Conservation (phyloP, 1,140 invertebrate genomes). For the Antheraea mylitta region DNA sequence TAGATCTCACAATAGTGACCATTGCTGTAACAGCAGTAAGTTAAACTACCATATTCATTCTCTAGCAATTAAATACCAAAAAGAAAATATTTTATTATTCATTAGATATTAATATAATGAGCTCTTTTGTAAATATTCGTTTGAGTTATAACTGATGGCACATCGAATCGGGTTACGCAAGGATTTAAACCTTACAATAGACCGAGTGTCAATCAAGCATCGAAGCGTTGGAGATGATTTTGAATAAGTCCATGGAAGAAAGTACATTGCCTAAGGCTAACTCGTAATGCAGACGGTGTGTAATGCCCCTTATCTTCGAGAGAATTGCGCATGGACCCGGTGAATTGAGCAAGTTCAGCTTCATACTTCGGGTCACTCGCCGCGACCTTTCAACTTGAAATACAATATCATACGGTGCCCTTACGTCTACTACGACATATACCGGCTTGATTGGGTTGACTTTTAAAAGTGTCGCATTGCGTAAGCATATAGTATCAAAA, state of each 20-base stretch:
- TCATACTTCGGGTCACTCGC: constrained; percentile 39
- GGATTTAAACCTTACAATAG: constrained; percentile 55
- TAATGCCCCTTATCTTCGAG: constrained; percentile 32
- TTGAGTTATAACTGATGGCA: constrained; percentile 57
- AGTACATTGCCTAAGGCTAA: constrained; percentile 51
- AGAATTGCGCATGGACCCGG: constrained; percentile 23
- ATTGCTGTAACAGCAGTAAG: too few species aligned
- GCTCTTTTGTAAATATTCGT: constrained; percentile 57
- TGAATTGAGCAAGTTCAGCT: constrained; percentile 43
- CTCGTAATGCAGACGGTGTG: constrained; percentile 30
- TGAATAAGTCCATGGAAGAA: constrained; percentile 73
- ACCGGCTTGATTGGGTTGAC: constrained; percentile 32
- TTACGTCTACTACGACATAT: not conserved
- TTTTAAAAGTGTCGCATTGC: constrained; percentile 17
- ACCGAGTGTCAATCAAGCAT: constrained; percentile 57
- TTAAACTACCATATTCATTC: constrained; percentile 40
- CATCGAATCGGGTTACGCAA: constrained; percentile 67
- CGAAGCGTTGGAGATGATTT: constrained; percentile 69
- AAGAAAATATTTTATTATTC: constrained; percentile 68
- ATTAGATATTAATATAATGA: constrained; percentile 67
- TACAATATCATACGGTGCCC: constrained; percentile 14
- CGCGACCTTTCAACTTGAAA: constrained; percentile 23
- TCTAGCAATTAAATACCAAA: constrained; percentile 72
- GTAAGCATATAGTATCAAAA: constrained; percentile 2
- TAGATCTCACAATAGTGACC: too few species aligned